Conservation (phyloP, 2,797 vertebrate genomes). For the Micrastur ruficollis region DNA sequence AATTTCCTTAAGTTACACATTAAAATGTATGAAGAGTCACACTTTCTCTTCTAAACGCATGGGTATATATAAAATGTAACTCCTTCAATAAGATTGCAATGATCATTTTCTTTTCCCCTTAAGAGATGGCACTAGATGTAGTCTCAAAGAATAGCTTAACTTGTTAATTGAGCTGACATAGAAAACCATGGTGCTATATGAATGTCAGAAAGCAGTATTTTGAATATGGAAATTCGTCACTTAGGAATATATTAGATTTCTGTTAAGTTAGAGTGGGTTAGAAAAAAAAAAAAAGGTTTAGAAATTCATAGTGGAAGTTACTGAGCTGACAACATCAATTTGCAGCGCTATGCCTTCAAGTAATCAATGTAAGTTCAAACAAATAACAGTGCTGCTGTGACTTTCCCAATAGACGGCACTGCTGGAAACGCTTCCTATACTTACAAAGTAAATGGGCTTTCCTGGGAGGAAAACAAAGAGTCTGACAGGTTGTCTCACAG, state of each 20-base stretch:
- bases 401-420: neutral
- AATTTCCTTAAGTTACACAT: neutral
- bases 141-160: neutral
- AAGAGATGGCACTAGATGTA: neutral
- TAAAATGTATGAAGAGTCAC: neutral
- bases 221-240: neutral
- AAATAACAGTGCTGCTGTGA: neutral
- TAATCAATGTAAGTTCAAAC: neutral
- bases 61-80: neutral
- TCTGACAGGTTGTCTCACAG: neutral
- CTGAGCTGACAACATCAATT: neutral
- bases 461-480: neutral
- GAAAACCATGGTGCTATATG: neutral
- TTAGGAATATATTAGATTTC: neutral
- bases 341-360: neutral
- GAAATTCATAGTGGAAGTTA: neutral
- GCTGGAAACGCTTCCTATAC: conserved; percentile 19
- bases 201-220: neutral
- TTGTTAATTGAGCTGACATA: neutral
- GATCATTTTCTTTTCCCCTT: neutral
- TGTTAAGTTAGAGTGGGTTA: neutral
- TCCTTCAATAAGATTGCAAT: neutral
- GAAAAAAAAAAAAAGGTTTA: neutral
- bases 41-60: neutral
- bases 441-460: conserved; percentile 15